Evolutionary conservation across 92 coral and sea anemone species (phyloP), one percentile per base, ranked within the genome.

Genomic region (Heliopora coerulea): DNA sequence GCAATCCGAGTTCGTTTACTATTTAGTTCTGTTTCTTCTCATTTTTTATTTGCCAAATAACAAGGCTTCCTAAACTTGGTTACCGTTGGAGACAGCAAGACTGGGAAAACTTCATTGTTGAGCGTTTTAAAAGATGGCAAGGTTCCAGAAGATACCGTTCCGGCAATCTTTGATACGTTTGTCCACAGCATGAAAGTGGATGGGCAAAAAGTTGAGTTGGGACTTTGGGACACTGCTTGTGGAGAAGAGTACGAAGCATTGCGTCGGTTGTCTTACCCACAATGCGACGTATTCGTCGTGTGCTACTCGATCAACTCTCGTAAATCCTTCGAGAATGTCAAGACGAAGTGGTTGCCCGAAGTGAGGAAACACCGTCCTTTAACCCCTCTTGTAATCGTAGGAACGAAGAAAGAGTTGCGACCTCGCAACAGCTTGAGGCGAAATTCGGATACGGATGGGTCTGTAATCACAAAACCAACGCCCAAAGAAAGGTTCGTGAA

Each of bases 201-300:
- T 39, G 60, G 75, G 9, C 59, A 21, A 9, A 68, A 68, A 23
- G 19, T 68, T 17, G 75, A 68, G n/a, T 33, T 68, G 13, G 60
- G 75, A 11, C 75, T 68, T 49, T 68, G 75, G 75, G 75, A 68
- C 28, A 68, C 75, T 24, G 44, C 75, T 15, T 59, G 75, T 20
- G 60, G 29, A 17, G 42, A 54, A n/a, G 29, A 68, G 19, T 68
- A 68, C 75, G 75, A 48, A 14, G 59, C 58, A 12, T 59, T 68
- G 41, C 75, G 75, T 46, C 21, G 75, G 29, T 11, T 68, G 37
- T 31, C 59, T 20, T 68, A 68, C 34, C 75, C 75, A 25, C 46
- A 10, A 11, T 68, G 75, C 49, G 46, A 68, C 44, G 75, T 49
- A 46, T 68, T 68, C 48, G 27, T 68, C 59, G 59, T 68, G 37